Conservation (phyloP, 2,113 vertebrate species). For the Cheirogaleus medius region DNA sequence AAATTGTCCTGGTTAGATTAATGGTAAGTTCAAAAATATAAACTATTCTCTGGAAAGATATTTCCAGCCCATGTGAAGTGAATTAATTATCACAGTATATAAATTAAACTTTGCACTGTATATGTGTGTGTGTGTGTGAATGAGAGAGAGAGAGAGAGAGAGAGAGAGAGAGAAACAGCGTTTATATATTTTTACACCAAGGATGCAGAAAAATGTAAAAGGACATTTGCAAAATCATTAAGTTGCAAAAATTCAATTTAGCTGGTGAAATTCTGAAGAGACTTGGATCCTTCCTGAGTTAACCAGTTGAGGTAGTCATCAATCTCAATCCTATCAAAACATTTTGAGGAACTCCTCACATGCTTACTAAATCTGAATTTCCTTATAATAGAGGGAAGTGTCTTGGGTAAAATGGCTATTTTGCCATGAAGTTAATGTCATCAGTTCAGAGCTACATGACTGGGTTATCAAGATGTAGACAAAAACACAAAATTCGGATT, state of each 20-base stretch:
- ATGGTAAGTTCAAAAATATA: background rate
- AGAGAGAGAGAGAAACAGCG: background rate
- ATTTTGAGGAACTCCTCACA: background rate
- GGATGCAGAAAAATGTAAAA: background rate
- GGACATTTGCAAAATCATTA: background rate
- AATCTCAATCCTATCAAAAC: background rate
- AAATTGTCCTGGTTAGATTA: background rate
- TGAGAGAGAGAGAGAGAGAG: background rate
- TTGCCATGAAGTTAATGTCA: background rate
- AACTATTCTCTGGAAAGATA: slow-evolving; percentile 25
- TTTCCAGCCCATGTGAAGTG: background rate
- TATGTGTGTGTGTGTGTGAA: background rate
- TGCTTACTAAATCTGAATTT: background rate
- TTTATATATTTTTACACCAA: background rate
- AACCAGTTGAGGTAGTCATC: background rate
- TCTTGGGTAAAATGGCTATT: background rate
- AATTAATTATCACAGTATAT: slow-evolving; percentile 1
- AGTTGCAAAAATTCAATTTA: background rate
- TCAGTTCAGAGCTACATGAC: background rate
- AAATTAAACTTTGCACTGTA: background rate
- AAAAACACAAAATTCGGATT: background rate
- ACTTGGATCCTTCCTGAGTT: background rate
- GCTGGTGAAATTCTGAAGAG: background rate
- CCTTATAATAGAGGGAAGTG: background rate
- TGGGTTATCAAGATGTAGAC: background rate